These are phyloP conservation scores for Phylloscopus collybita DNA, from an alignment of 2,797 vertebrate genomes.

Conservation along the genomic window DNA sequence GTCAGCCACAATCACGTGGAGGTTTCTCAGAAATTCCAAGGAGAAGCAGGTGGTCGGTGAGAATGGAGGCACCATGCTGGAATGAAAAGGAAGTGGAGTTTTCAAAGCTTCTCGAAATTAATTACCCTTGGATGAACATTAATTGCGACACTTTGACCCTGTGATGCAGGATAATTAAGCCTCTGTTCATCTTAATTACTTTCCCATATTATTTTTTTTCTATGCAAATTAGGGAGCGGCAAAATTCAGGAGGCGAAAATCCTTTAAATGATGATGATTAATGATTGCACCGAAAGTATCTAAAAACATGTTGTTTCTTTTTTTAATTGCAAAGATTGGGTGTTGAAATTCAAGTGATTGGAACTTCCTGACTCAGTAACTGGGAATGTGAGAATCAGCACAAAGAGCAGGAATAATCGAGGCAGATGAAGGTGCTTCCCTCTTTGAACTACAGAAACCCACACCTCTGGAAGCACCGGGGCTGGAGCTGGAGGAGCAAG, in stretches of 20 bases:
- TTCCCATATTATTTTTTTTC: conserved; percentile 48
- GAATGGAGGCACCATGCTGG: not conserved
- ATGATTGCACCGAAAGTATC: not conserved
- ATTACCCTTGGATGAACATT: conserved; percentile 52
- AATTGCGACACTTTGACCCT: conserved; percentile 37
- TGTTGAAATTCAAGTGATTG: conserved; percentile 18
- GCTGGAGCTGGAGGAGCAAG: not conserved
- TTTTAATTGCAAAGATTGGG: not conserved
- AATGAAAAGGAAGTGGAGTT: not conserved
- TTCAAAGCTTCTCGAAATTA: conserved; percentile 53
- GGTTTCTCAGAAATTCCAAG: not conserved
- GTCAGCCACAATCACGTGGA: not conserved
- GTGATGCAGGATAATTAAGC: conserved; percentile 29
- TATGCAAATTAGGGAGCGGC: conserved; percentile 35
- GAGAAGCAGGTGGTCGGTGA: not conserved
- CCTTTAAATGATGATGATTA: conserved; percentile 39
- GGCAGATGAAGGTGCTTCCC: not conserved
- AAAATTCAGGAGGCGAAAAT: conserved; percentile 45
- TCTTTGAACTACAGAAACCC: not conserved
- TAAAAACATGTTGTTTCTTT: not conserved
- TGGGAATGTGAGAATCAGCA: not conserved
- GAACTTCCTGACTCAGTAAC: conserved; percentile 35
- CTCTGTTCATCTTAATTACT: conserved; percentile 61
- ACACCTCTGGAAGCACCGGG: not conserved
- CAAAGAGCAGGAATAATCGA: not conserved